phyloP scores from a whole-genome alignment of 2,888 invertebrate species.

The Plagodis dolabraria region DNA sequence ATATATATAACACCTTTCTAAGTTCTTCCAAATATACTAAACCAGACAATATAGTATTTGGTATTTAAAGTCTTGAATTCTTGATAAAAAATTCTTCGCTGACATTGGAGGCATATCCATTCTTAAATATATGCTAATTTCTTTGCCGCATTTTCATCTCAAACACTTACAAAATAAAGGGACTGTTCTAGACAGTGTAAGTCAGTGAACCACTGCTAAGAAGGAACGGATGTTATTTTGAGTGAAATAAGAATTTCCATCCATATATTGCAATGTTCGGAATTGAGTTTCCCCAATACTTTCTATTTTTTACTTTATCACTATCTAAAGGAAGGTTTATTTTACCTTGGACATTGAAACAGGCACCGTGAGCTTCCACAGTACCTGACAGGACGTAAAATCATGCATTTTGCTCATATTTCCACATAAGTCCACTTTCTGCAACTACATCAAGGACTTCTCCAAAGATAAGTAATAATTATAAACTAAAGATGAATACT shows the following conservation, averaged over 20 bases:
- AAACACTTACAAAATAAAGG: constrained; percentile 27
- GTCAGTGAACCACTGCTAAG: constrained; percentile 73
- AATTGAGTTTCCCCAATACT: constrained; percentile 50
- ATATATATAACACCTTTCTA: too few relatives aligned
- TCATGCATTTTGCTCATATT: too few relatives aligned
- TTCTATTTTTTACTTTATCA: constrained; percentile 41
- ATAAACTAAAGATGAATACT: too few relatives aligned
- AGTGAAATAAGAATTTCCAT: constrained; percentile 81
- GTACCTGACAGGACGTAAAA: too few relatives aligned
- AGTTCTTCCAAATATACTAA: too few relatives aligned
- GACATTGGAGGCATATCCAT: neutral
- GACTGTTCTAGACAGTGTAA: constrained; percentile 24
- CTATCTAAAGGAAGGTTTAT: constrained; percentile 21
- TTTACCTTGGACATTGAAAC: constrained; percentile 50
- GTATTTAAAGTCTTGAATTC: too few relatives aligned
- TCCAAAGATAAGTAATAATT: too few relatives aligned
- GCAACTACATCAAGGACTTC: too few relatives aligned
- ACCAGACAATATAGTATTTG: too few relatives aligned
- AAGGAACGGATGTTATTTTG: constrained; percentile 81
- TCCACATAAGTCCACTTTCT: too few relatives aligned
- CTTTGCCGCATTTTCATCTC: constrained; percentile 35
- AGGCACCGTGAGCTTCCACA: constrained; percentile 45
- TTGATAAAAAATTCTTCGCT: neutral
- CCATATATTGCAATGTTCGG: constrained; percentile 69
- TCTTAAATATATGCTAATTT: too few relatives aligned